These are phyloP conservation scores for Platorchestia sp. DNA, from an alignment of 1,140 invertebrate genomes.

Conservation along the genomic window DNA sequence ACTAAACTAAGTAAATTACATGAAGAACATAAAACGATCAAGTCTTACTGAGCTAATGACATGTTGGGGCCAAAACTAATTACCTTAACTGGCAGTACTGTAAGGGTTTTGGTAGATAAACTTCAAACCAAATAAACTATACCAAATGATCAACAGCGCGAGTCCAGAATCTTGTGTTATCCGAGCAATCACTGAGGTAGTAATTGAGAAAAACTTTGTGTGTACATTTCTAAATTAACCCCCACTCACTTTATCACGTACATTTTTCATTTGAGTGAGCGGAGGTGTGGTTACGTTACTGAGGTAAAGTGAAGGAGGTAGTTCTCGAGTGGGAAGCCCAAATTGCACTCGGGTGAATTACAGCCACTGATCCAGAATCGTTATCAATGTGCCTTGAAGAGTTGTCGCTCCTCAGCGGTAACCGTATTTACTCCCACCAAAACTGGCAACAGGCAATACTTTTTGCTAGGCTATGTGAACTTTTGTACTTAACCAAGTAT, in stretches of 20 bases:
- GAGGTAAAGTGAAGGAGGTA: not conserved
- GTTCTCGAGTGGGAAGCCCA: not conserved
- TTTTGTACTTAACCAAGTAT: not conserved
- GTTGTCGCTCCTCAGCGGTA: not conserved
- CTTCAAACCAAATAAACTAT: too few relatives aligned
- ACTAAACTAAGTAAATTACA: too few relatives aligned
- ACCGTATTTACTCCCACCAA: not conserved
- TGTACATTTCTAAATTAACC: too few relatives aligned
- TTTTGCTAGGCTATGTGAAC: not conserved
- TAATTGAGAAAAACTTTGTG: too few relatives aligned
- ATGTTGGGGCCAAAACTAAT: too few relatives aligned
- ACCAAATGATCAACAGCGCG: too few relatives aligned
- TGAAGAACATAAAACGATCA: too few relatives aligned
- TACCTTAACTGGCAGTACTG: too few relatives aligned
- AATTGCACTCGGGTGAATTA: not conserved
- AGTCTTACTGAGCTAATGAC: too few relatives aligned
- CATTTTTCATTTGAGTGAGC: not conserved
- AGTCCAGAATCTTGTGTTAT: too few relatives aligned
- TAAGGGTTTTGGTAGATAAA: too few relatives aligned
- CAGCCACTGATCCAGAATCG: not conserved
- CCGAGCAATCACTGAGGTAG: too few relatives aligned
- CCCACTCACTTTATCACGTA: not conserved
- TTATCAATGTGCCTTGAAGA: not conserved
- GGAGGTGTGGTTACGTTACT: not conserved
- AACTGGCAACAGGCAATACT: not conserved